phyloP scores from a whole-genome alignment of 2,113 vertebrate genomes.

The Nyctereutes procyonoides region DNA sequence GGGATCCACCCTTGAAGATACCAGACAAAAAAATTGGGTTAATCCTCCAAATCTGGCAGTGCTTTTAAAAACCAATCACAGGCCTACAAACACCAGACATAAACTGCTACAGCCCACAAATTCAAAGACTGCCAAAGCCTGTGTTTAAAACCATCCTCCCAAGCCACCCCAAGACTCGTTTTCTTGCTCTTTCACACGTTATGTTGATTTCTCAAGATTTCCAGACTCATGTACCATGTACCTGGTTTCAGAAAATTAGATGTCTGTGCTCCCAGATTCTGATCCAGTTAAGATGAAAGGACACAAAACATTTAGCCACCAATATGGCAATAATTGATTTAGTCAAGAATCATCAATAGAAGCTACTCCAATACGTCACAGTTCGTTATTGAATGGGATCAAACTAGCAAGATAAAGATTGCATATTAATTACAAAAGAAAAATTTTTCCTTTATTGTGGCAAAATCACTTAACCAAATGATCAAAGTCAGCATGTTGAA shows the following conservation, averaged over 20 bases:
- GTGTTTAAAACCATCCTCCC: not conserved
- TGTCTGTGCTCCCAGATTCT: conserved; percentile 8
- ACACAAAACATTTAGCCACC: not conserved
- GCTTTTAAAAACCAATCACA: not conserved
- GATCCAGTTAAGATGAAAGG: conserved; percentile 19
- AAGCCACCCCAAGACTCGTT: not conserved
- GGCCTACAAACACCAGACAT: not conserved
- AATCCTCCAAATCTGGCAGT: not conserved
- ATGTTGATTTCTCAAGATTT: not conserved
- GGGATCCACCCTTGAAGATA: not conserved
- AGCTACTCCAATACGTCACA: not conserved
- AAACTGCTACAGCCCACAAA: not conserved
- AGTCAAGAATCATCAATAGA: not conserved
- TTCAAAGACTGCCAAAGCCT: not conserved
- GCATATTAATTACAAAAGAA: not conserved
- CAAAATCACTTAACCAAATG: not conserved
- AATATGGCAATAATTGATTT: not conserved
- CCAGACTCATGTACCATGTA: not conserved
- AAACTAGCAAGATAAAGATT: not conserved
- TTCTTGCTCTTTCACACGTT: not conserved
- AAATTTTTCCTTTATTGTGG: not conserved
- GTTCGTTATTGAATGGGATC: not conserved
- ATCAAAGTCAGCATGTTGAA: not conserved
- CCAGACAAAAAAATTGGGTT: not conserved
- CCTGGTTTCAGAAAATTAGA: not conserved